Evolutionary conservation across 2,113 vertebrate genomes (phyloP).

Genomic region (Tachysurus fulvidraco): DNA sequence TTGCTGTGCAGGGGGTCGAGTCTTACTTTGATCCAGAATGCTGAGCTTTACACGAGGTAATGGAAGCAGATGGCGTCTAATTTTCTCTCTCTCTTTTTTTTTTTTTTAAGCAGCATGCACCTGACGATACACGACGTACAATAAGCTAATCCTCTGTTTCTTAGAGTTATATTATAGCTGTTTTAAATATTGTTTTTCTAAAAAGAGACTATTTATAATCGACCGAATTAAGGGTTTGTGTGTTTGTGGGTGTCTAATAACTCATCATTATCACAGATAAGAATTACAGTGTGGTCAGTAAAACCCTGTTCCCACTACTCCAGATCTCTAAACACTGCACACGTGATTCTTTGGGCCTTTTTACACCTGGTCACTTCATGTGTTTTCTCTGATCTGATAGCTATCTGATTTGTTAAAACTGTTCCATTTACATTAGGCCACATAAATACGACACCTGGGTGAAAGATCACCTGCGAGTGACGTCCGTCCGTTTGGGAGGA

Average conservation of each 20-base stretch:
- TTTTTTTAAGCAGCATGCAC: background rate
- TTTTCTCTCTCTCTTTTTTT: background rate
- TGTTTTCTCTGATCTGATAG: no score
- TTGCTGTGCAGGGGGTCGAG: background rate
- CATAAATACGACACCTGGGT: no score
- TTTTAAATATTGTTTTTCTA: background rate
- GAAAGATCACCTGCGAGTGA: no score
- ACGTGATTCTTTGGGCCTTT: background rate
- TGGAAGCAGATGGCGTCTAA: background rate
- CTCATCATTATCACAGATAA: background rate
- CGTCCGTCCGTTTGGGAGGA: no score
- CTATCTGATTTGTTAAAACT: no score
- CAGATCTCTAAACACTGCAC: background rate
- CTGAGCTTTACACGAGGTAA: background rate
- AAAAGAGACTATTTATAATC: background rate
- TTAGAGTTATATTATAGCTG: background rate
- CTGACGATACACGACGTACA: background rate
- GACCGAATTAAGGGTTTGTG: background rate
- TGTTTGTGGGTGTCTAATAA: background rate
- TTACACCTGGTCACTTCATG: no score
- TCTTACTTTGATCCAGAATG: background rate
- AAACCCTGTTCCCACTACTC: background rate
- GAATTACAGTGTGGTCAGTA: background rate
- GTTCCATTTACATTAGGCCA: no score
- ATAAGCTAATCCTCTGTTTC: background rate